These are phyloP conservation scores for Microhierax caerulescens DNA, from an alignment of 2,797 vertebrate genomes.

Conservation along the genomic window DNA sequence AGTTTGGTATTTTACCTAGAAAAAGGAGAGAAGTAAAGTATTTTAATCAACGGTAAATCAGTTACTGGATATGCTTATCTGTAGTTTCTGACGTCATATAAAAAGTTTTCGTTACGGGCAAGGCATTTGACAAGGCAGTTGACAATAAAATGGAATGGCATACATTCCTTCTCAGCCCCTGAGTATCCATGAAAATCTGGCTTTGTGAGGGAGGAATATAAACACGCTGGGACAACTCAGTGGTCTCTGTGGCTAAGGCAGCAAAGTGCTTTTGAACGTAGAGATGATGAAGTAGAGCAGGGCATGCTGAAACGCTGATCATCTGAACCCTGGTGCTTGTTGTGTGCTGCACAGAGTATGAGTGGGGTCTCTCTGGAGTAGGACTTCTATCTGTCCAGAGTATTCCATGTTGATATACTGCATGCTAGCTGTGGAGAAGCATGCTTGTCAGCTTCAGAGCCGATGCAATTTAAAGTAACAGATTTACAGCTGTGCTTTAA, in stretches of 20 bases:
- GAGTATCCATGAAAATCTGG: not conserved
- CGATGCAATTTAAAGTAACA: not conserved
- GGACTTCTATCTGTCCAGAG: not conserved
- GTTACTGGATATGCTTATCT: not conserved
- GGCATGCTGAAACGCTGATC: not conserved
- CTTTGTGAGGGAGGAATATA: not conserved
- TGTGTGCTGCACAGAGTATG: accelerated
- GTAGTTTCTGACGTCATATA: not conserved
- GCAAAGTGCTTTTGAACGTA: not conserved
- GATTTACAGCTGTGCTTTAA: not conserved
- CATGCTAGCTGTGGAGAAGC: not conserved
- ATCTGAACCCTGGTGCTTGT: accelerated
- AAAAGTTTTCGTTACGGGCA: not conserved
- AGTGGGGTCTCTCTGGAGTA: not conserved
- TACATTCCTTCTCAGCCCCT: not conserved
- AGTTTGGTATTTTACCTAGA: not conserved
- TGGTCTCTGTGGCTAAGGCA: not conserved
- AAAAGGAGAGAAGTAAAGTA: not conserved
- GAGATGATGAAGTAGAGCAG: not conserved
- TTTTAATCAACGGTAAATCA: not conserved
- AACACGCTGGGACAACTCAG: not conserved
- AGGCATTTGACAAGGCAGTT: not conserved
- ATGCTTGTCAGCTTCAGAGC: not conserved
- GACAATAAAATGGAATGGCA: too few relatives aligned
- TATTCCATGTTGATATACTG: not conserved